phyloP scores from a whole-genome alignment of 2,113 vertebrate genomes.

The Platichthys flesus region DNA sequence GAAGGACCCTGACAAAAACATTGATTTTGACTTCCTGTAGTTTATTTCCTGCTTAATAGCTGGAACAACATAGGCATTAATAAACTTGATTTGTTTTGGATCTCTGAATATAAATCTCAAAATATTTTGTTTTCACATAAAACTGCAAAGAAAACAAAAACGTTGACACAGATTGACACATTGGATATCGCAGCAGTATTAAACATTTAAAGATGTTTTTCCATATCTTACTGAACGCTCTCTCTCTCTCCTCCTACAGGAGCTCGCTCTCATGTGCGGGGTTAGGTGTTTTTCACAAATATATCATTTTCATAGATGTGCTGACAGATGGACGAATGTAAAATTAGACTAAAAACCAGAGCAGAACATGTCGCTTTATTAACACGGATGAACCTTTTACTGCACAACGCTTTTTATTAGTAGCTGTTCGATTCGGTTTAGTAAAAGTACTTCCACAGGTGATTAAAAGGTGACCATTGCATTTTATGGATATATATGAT shows the following conservation, averaged over 20 bases:
- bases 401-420: background rate
- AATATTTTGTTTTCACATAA: background rate
- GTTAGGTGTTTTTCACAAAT: constrained; percentile 44
- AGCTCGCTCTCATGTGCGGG: background rate
- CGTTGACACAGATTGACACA: background rate
- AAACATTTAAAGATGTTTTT: constrained; percentile 14
- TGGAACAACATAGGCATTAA: background rate
- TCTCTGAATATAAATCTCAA: background rate
- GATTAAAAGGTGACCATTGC: background rate
- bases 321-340: background rate
- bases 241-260: constrained; percentile 43
- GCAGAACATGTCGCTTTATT: background rate
- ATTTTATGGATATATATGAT: background rate
- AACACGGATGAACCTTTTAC: background rate
- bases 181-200: background rate
- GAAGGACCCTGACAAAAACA: background rate
- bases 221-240: background rate
- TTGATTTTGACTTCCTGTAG: background rate
- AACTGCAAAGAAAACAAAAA: background rate
- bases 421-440: background rate
- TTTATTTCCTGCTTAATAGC: background rate
- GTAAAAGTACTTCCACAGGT: background rate
- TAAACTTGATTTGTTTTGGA: background rate
- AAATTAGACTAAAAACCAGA: constrained; percentile 3
- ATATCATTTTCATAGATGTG: constrained; percentile 28